Conservation (phyloP, 1,140 invertebrate genomes). For the Sarcophaga bullata region DNA sequence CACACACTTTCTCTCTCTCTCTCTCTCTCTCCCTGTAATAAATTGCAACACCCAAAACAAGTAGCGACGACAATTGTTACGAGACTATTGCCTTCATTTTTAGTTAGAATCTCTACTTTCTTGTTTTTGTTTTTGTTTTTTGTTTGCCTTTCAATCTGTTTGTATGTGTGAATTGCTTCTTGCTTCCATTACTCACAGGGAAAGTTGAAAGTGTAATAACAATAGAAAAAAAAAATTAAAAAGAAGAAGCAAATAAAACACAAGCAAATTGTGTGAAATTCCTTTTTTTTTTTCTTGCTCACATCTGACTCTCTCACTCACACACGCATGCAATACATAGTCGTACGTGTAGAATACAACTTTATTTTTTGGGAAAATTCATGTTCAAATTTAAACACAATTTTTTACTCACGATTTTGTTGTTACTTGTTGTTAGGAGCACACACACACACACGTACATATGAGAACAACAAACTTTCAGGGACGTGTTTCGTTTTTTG, state of each 20-base stretch:
- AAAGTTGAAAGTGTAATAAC: constrained; percentile 9
- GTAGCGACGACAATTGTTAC: constrained; percentile 32
- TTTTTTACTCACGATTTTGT: background rate
- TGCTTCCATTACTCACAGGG: background rate
- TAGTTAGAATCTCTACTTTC: too few relatives aligned
- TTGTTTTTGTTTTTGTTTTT: too few relatives aligned
- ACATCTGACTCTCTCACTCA: background rate
- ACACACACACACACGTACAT: background rate
- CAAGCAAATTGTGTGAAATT: background rate
- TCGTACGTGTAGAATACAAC: constrained; percentile 29
- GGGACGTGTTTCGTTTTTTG: background rate
- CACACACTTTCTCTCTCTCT: background rate
- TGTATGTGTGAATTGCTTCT: too few relatives aligned
- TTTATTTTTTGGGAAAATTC: constrained; percentile 63
- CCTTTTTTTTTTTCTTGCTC: background rate
- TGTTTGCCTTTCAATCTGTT: too few relatives aligned
- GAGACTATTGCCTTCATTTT: background rate
- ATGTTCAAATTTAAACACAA: constrained; percentile 51
- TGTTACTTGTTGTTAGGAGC: background rate
- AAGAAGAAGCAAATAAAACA: background rate
- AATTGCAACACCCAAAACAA: background rate
- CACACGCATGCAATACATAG: background rate
- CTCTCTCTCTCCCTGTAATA: background rate
- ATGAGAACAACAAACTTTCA: constrained; percentile 18
- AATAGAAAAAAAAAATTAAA: background rate